A percentile compares a stretch with the other conserved stretches of the same genome.
Conservation (phyloP, 2,888 invertebrate species). For the Caenorhabditis panamensis region DNA sequence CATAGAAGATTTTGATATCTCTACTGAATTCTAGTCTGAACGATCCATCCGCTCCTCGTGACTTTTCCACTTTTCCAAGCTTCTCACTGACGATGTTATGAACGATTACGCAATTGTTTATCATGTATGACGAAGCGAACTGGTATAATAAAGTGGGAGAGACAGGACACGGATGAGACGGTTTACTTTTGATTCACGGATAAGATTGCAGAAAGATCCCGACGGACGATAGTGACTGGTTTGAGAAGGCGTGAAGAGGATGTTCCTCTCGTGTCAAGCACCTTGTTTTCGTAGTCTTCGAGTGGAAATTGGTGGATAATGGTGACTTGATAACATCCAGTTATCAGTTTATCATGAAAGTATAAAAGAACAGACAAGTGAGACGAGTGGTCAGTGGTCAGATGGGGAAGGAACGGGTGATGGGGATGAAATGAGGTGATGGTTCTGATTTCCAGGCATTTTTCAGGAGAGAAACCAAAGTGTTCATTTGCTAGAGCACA, state of each 20-base stretch:
- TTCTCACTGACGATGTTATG: not conserved
- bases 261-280: constrained; percentile 7
- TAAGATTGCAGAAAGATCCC: constrained; percentile 17
- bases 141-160: constrained; percentile 17
- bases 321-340: too few relatives aligned
- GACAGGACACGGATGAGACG: constrained; percentile 13
- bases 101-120: constrained; percentile 26
- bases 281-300: not conserved
- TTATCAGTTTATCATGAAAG: not conserved
- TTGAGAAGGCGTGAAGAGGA: not conserved
- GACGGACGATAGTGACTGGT: constrained; percentile 32
- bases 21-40: not conserved
- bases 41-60: not conserved
- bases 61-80: not conserved
- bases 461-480: too few relatives aligned
- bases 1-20: not conserved
- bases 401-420: too few relatives aligned
- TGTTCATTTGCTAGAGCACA: too few relatives aligned
- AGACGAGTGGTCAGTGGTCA: not conserved
- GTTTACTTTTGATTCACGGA: constrained; percentile 19
- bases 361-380: not conserved
- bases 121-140: not conserved
- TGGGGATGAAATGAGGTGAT: too few relatives aligned
- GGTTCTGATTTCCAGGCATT: too few relatives aligned
- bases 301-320: not conserved